Conservation (phyloP, 2,113 vertebrate species). For the Oncorhynchus masou region DNA sequence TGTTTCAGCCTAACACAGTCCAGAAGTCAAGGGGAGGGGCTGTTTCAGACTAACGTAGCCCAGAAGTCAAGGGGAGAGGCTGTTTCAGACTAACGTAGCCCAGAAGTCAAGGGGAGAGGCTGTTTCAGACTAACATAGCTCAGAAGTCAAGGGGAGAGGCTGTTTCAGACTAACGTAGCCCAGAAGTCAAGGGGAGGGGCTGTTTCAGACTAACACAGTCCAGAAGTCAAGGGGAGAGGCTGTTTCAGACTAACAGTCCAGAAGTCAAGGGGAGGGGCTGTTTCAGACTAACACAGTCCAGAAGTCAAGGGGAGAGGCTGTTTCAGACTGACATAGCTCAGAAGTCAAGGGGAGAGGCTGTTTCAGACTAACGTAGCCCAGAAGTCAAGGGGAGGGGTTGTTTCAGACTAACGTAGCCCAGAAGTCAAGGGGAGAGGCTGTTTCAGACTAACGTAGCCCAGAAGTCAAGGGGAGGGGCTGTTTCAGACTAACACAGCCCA, state of each 20-base stretch:
- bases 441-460: slow-evolving; percentile 96
- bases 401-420: slow-evolving; percentile 36
- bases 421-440: slow-evolving; percentile 80
- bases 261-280: slow-evolving; percentile 85
- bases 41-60: slow-evolving; percentile 93
- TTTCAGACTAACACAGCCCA: slow-evolving; percentile 96
- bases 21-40: slow-evolving; percentile 87
- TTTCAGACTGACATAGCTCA: slow-evolving; percentile 96
- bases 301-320: slow-evolving; percentile 85
- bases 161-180: slow-evolving; percentile 92
- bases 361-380: slow-evolving; percentile 93
- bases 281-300: slow-evolving; percentile 93
- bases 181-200: slow-evolving; percentile 87
- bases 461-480: slow-evolving; percentile 85
- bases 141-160: slow-evolving; percentile 87
- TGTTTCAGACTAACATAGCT: slow-evolving; percentile 92
- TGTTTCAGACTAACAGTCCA: slow-evolving; percentile 94
- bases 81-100: slow-evolving; percentile 95
- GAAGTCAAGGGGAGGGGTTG: slow-evolving; percentile 85
- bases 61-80: slow-evolving; percentile 87
- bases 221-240: slow-evolving; percentile 87
- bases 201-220: slow-evolving; percentile 95
- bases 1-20: slow-evolving; percentile 91
- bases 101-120: slow-evolving; percentile 87
- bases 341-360: slow-evolving; percentile 85